Base-by-base conservation (phyloP, 2,113 vertebrate genomes). In the Toxotes chatareus region DNA sequence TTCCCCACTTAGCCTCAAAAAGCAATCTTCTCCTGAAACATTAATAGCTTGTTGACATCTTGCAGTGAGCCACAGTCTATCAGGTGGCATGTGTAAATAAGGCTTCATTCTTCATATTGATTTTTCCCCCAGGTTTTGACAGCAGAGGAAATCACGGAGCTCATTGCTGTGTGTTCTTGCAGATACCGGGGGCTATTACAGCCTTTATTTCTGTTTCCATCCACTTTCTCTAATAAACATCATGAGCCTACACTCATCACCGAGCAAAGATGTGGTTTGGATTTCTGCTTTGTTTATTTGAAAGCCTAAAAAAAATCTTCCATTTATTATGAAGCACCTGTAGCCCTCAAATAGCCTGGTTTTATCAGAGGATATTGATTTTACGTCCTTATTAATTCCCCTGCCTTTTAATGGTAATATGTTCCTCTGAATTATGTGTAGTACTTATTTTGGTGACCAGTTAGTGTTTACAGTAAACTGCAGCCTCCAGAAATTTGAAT, bases 31-130 rank as follows among this genome's bases (percentile, higher is more conserved):
- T 88, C 71, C 72, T 83, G 86, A 77, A 85, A 91, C 84, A 89
- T 85, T 87, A 89, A 83, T 77, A 81, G 83, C 84, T 82, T 78
- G 86, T 87, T 92, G 88, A 88, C 86, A 86, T 82, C 76, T 85
- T 44, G 71, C 86, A 82, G 77, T n/a, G 69, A 89, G 73, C 64
- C 46, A 17, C 86, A 88, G 83, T 90, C 83, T 73, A 73, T 92
- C 90, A 89, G 88, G 84, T 89, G 60, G 61, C 59, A n/a, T 79
- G 85, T 88, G 85, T 89, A 87, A 91, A 88, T 91, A 90, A 88
- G 85, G 80, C 86, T 89, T 81, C 84, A 85, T 89, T 90, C 84
- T 76, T 84, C 79, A 72, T 81, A 94, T 94, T 86, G 93, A 95
- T 94, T 94, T 92, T 44, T 73, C 59, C 80, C 75, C 55, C 70